A percentile compares a stretch with the other conserved stretches of the same genome.
phyloP scores from a whole-genome alignment of 1,140 invertebrate genomes.

The Globodera rostochiensis region DNA sequence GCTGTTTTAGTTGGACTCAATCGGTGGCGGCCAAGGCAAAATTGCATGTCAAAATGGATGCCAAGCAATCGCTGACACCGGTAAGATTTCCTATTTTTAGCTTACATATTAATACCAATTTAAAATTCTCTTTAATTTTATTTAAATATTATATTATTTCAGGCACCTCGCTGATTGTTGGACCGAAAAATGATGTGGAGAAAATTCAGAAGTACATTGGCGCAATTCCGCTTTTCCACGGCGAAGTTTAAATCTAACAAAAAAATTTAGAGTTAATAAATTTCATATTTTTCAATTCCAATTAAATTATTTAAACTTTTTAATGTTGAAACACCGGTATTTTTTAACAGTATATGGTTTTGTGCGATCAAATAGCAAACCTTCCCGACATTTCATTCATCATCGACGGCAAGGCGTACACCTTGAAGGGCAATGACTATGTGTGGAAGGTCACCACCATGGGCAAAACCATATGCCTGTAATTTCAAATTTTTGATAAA shows the following conservation, averaged over 20 bases:
- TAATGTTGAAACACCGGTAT: constrained; percentile 27
- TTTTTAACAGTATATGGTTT: constrained; percentile 66
- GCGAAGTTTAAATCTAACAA: constrained; percentile 38
- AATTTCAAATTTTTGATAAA: background rate
- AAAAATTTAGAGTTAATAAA: background rate
- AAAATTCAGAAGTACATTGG: constrained; percentile 76
- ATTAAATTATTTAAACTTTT: too few species aligned
- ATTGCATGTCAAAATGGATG: constrained; percentile 62
- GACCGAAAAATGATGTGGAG: constrained; percentile 81
- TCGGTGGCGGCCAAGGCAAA: constrained; percentile 1
- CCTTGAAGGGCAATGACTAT: constrained; percentile 66
- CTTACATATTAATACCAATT: background rate
- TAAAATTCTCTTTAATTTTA: background rate
- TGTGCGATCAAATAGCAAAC: constrained; percentile 68
- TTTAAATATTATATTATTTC: background rate
- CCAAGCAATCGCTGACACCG: constrained; percentile 89
- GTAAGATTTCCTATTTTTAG: constrained; percentile 63
- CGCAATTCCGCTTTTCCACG: constrained; percentile 69
- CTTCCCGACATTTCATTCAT: constrained; percentile 82
- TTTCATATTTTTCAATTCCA: too few species aligned
- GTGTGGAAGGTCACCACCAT: constrained; percentile 63
- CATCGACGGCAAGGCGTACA: constrained; percentile 78
- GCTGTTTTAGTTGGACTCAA: background rate
- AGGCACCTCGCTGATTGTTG: constrained; percentile 87
- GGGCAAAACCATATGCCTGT: constrained; percentile 78